Percentiles rank a stretch among this genome's conserved stretches.
These are phyloP conservation scores for Drosophila mauritiana DNA, from an alignment of 1,140 invertebrate species.

Conservation along the genomic window DNA sequence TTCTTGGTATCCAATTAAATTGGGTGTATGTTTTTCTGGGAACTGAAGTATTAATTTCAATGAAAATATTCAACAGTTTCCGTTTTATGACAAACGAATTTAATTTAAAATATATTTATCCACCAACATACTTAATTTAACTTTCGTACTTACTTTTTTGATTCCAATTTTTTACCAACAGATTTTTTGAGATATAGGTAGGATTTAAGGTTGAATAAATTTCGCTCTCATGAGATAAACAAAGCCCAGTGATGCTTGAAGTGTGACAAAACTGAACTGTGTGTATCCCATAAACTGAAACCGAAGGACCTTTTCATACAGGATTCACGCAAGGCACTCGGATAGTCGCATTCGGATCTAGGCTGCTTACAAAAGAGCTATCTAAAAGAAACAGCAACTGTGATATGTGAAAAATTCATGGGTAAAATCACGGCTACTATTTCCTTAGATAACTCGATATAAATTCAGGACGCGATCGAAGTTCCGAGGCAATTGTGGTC, in stretches of 20 bases:
- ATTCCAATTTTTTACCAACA: not conserved
- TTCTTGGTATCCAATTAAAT: slow-evolving; percentile 68
- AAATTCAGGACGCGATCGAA: slow-evolving; percentile 45
- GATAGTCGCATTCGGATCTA: slow-evolving; percentile 22
- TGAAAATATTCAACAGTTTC: too few species aligned
- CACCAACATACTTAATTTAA: too few species aligned
- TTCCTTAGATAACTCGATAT: slow-evolving; percentile 85
- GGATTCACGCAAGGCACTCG: not conserved
- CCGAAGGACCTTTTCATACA: not conserved
- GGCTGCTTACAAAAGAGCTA: slow-evolving; percentile 84
- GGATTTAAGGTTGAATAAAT: slow-evolving; percentile 27
- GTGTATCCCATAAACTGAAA: slow-evolving; percentile 86
- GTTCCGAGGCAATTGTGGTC: slow-evolving; percentile 15
- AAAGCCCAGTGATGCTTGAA: slow-evolving; percentile 87
- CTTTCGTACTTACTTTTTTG: too few species aligned
- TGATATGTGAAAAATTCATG: slow-evolving; percentile 72
- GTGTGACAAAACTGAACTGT: slow-evolving; percentile 85
- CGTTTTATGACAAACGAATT: too few species aligned
- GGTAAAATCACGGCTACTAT: slow-evolving; percentile 85
- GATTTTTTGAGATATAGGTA: too few species aligned
- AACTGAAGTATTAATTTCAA: not conserved
- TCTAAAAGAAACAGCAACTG: slow-evolving; percentile 85
- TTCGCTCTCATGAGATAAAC: slow-evolving; percentile 86
- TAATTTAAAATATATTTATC: too few species aligned
- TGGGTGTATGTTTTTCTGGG: not conserved